Evolutionary conservation across 2,888 invertebrate species (phyloP), one percentile per base, ranked within the genome.

Genomic region (Drosophila macrospina): DNA sequence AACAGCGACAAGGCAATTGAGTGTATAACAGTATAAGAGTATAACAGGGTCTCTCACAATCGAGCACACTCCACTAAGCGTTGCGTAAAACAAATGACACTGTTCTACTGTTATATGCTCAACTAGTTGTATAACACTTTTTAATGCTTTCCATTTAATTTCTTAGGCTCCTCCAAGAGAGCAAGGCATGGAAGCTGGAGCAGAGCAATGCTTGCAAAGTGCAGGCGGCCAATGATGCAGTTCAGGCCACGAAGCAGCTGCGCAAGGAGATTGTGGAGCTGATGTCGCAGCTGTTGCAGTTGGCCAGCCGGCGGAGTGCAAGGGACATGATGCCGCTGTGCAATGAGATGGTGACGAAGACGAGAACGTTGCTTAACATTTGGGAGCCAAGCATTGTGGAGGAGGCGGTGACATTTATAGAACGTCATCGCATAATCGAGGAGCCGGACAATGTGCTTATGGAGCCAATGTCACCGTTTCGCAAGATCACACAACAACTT

Each of bases 311-410:
- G 0, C 95, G 95, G 78, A 95, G 95, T 90, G 94, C 95, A 0
- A 93, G 93, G 60, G 96, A 96, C 32, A 96, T 96, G 95, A 92
- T 95, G 85, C 95, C 95, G 3, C 94, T 96, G 69, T 96, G 96
- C 86, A 95, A 96, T 81, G 95, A 95, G 82, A 96, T 96, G 95
- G 94, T 96, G 63, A 93, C 93, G 30, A 96, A 97, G 93, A 96
- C 97, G 0, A 94, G 95, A 70, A 96, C 96, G 52, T 93, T 98
- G 60, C 93, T 97, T 2, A 95, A 95, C 51, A 93, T 98, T 2
- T 98, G 98, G 96, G 97, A 98, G 90, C 96, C 97, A 0, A 95
- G 95, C 7, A 93, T 97, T 36, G 96, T 98, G 0, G 97, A 98
- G 89, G 97, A 98, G 89, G 96, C 97, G 0, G 93, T 98, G 44